These are phyloP conservation scores for Clytia hemisphaerica DNA, from an alignment of 30 jellyfish, hydroid and myxozoan species.

Conservation along the genomic window DNA sequence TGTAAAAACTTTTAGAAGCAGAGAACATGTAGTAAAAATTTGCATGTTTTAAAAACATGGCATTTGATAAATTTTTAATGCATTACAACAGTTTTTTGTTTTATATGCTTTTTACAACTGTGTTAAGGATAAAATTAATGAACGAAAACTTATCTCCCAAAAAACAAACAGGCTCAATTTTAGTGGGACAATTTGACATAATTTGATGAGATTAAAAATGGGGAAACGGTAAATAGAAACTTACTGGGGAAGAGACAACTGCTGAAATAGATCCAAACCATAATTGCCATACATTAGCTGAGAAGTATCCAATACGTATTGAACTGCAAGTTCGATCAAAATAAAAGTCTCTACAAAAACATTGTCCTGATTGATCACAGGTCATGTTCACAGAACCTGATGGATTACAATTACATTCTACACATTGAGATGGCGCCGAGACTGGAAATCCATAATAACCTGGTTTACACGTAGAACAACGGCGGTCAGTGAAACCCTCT, in stretches of 20 bases:
- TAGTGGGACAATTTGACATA: no score
- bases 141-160: no score
- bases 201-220: no score
- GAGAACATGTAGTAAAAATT: no score
- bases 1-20: no score
- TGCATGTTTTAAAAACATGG: background rate
- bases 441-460: constrained; percentile 48
- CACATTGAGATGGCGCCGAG: constrained; percentile 50
- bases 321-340: constrained; percentile 45
- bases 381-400: constrained; percentile 68
- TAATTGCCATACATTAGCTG: constrained; percentile 72
- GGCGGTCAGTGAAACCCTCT: constrained; percentile 59
- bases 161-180: no score
- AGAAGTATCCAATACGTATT: constrained; percentile 40
- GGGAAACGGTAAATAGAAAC: background rate
- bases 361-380: constrained; percentile 66
- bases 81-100: no score
- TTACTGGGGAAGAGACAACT: constrained; percentile 55
- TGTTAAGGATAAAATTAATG: no score
- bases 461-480: constrained; percentile 57
- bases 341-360: constrained; percentile 46
- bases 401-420: constrained; percentile 65
- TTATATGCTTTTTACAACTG: no score
- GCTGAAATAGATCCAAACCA: constrained; percentile 47
- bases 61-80: background rate